Percentiles rank a stretch among this genome's conserved stretches.
These are phyloP conservation scores for Rhabdornis inornatus DNA, from an alignment of 2,113 vertebrate species.

Conservation along the genomic window DNA sequence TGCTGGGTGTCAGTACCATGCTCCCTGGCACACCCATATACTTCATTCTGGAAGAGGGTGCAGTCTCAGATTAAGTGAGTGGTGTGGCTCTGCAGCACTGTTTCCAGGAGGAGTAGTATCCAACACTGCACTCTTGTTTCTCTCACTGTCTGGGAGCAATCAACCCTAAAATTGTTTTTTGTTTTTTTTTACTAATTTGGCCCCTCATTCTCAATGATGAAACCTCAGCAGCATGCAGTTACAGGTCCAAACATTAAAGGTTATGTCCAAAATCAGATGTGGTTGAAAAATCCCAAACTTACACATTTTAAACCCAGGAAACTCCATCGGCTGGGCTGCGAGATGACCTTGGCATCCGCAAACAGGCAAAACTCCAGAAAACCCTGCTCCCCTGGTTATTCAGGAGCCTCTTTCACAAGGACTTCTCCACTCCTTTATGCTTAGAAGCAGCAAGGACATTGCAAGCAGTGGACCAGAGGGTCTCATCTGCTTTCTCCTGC, in stretches of 20 bases:
- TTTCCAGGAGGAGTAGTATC: not conserved
- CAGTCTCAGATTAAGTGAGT: not conserved
- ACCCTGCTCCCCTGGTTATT: not conserved
- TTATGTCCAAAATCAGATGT: conserved; percentile 11
- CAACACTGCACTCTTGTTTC: not conserved
- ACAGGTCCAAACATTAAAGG: not conserved
- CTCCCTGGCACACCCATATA: not conserved
- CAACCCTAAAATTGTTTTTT: not conserved
- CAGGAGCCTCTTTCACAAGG: not conserved
- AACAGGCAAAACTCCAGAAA: not conserved
- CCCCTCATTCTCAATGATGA: not conserved
- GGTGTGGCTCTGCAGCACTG: not conserved
- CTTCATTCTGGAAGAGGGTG: not conserved
- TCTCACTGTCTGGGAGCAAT: not conserved
- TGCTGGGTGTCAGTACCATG: not conserved
- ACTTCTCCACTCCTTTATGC: not conserved
- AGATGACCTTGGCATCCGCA: not conserved
- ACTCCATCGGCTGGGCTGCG: not conserved
- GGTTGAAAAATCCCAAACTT: not conserved
- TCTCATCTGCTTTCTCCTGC: not conserved
- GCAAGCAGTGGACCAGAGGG: not conserved
- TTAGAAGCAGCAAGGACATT: not conserved
- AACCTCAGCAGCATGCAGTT: not conserved
- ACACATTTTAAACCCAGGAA: not conserved
- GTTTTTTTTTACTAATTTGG: not conserved